Base-by-base conservation (phyloP, 2,797 vertebrate genomes). In the Gymnocypris eckloni region DNA sequence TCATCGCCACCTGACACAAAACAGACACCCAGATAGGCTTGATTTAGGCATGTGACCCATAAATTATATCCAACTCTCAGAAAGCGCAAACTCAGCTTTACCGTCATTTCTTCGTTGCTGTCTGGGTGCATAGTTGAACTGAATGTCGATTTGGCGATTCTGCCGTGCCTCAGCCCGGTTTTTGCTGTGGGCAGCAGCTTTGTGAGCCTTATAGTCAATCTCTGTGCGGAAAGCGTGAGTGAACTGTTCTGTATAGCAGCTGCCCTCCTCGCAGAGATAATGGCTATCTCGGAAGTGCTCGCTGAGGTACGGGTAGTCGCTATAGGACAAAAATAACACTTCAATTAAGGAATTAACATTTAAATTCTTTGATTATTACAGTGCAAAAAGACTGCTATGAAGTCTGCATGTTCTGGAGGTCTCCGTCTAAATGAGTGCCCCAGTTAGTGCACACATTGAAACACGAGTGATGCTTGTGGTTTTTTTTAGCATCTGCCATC, bases 201-300 rank as follows among this genome's bases (percentile, higher is more conserved):
- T 97, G 94, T 99, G 98, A 0, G 98, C 98, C 91, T 99, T 99
- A 92, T 97, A 98, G 93, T 99, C 98, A 0, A 99, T 99, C 90
- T 99, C 98, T 0, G 96, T 95, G 91, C 97, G 97, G 94, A 99
- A 99, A 56, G 98, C 98, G 0, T 99, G 98, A 0, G 98, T 99
- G 91, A 99, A 99, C 94, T 98, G 97, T 90, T 99, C 98, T 0
- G 95, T 93, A 93, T 95, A 96, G 89, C 98, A 99, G 73, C 95
- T 95, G 0, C 97, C 98, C 92, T 99, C 98, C 92, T 99, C 98
- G 0, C 98, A 99, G 59, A 99, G 95, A 87, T 98, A 99, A 92
- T 99, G 98, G 89, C 97, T 97, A 83, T 98, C 97, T 0, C 96
- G 95, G 94, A 99, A 99, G 94, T 99, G 98, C 81, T 99, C 97